Conservation (phyloP, 2,888 invertebrate species). For the Eupsilia transversa region DNA sequence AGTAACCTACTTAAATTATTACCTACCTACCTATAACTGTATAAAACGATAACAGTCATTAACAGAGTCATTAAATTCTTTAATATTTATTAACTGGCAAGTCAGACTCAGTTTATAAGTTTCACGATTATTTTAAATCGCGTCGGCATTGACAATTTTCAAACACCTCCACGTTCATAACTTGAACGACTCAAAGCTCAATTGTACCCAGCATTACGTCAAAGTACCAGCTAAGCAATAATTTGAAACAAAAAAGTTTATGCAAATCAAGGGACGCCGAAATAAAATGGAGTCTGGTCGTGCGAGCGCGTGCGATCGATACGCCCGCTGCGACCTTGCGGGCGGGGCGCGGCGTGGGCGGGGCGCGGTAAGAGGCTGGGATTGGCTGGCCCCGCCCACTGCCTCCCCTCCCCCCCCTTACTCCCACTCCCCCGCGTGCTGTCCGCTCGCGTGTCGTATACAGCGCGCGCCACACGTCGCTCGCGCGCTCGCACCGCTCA, state of each 20-base stretch:
- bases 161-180: slow-evolving; percentile 32
- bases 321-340: slow-evolving; percentile 87
- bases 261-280: slow-evolving; percentile 88
- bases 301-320: slow-evolving; percentile 88
- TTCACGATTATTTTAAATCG: slow-evolving; percentile 15
- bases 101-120: neutral
- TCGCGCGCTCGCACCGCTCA: slow-evolving; percentile 69
- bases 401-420: slow-evolving; percentile 77
- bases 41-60: neutral
- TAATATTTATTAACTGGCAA: neutral
- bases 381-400: slow-evolving; percentile 81
- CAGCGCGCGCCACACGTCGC: slow-evolving; percentile 67
- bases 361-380: slow-evolving; percentile 86
- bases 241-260: slow-evolving; percentile 88
- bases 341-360: slow-evolving; percentile 87
- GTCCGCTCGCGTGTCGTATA: slow-evolving; percentile 58
- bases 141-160: slow-evolving; percentile 20
- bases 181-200: slow-evolving; percentile 48
- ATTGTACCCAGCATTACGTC: slow-evolving; percentile 64
- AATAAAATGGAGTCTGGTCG: slow-evolving; percentile 89
- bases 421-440: slow-evolving; percentile 67
- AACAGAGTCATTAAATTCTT: neutral
- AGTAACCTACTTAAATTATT: too few species aligned
- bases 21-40: too few species aligned
- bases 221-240: slow-evolving; percentile 74